These are phyloP conservation scores for Nemoura dubitans DNA, from an alignment of 2,888 invertebrate genomes.

Conservation along the genomic window DNA sequence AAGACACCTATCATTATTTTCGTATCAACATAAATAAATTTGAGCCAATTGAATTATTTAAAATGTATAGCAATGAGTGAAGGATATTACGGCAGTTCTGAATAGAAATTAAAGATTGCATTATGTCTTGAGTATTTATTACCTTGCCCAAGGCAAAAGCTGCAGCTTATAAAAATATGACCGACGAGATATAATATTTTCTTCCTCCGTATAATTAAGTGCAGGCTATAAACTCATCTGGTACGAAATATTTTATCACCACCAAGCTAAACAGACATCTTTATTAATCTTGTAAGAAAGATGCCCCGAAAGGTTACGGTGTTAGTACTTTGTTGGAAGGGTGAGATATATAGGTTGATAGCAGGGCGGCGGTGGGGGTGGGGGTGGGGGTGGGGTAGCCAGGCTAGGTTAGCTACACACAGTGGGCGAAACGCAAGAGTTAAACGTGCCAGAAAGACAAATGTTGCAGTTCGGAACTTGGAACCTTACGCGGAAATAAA, in stretches of 20 bases:
- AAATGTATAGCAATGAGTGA: slow-evolving; percentile 4
- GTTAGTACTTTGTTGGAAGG: slow-evolving; percentile 36
- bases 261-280: slow-evolving; percentile 45
- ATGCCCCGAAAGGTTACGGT: slow-evolving; percentile 43
- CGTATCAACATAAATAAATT: slow-evolving; percentile 17
- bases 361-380: slow-evolving; percentile 12
- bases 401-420: not conserved
- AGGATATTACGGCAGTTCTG: slow-evolving; percentile 10
- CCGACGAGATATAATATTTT: slow-evolving; percentile 25
- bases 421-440: slow-evolving; percentile 21
- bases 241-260: slow-evolving; percentile 41
- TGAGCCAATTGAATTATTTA: slow-evolving; percentile 27
- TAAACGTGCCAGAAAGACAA: slow-evolving; percentile 46
- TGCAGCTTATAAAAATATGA: slow-evolving; percentile 18
- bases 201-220: slow-evolving; percentile 37
- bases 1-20: slow-evolving; percentile 22
- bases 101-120: slow-evolving; percentile 20
- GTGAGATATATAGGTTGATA: slow-evolving; percentile 28
- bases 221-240: slow-evolving; percentile 36
- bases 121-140: slow-evolving; percentile 24
- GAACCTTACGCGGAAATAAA: slow-evolving; percentile 49
- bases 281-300: slow-evolving; percentile 46
- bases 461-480: slow-evolving; percentile 47
- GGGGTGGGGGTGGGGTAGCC: slow-evolving; percentile 9
- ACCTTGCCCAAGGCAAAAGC: not conserved